Evolutionary conservation across 2,888 invertebrate species (phyloP).

Genomic region (Spisula subtruncata): DNA sequence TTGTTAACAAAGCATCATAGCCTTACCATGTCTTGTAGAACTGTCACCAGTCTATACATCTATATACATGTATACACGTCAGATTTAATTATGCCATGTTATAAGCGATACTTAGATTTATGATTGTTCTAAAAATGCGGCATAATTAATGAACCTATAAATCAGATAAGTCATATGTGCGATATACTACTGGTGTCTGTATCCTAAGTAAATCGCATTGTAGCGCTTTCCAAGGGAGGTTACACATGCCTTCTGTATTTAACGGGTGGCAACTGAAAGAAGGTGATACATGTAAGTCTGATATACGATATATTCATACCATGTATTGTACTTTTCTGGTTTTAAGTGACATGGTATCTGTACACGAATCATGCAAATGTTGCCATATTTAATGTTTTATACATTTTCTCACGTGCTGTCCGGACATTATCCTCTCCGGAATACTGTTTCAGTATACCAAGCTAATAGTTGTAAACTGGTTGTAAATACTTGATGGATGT

Average conservation of each 20-base stretch:
- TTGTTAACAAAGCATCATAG: background rate
- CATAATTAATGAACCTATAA: too few relatives aligned
- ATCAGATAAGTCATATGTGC: too few relatives aligned
- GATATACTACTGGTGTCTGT: too few relatives aligned
- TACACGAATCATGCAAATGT: background rate
- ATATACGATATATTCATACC: too few relatives aligned
- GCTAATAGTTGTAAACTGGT: background rate
- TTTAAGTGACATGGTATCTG: background rate
- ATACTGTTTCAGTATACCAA: background rate
- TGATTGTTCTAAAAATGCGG: too few relatives aligned
- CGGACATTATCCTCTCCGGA: background rate
- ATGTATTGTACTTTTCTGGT: background rate
- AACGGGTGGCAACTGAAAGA: too few relatives aligned
- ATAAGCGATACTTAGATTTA: too few relatives aligned
- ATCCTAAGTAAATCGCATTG: too few relatives aligned
- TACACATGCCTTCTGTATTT: too few relatives aligned
- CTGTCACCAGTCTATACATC: background rate
- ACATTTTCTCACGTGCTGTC: background rate
- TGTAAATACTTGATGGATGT: background rate
- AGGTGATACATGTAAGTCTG: too few relatives aligned
- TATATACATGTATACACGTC: background rate
- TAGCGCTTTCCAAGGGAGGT: too few relatives aligned
- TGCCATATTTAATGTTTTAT: background rate
- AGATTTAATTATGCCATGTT: too few relatives aligned
- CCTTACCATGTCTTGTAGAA: background rate